Evolutionary conservation across 1,140 invertebrate species (phyloP), one percentile per base, ranked within the genome.

Genomic region (Drosophila erecta): DNA sequence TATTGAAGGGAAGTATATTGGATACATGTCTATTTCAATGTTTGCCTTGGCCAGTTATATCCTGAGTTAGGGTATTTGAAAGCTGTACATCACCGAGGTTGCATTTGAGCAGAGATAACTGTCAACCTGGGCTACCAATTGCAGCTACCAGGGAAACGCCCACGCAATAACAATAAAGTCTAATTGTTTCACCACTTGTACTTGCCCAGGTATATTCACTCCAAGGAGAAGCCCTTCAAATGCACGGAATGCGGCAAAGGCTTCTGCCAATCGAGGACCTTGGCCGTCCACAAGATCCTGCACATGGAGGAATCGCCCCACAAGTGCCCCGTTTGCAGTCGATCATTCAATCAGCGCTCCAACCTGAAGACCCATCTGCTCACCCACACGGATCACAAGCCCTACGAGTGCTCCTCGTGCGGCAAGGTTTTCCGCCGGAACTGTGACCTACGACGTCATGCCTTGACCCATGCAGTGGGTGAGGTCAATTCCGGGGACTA

Each of bases 221-320:
- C 97, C 30, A 99, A 98, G 93, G 98, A 99, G 92, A 99, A 99
- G 91, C 98, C 98, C 0, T 99, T 98, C 94, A 98, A 98, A 93
- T 99, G 98, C 92, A 95, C 95, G 15, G 97, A 98, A 92, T 99
- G 98, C 90, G 97, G 97, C 51, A 99, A 99, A 93, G 98, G 98
- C 12, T 99, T 99, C 93, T 99, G 98, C 91, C 98, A 99, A 90
- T 97, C 97, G 15, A 94, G 98, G 38, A 99, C 98, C 1, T 93
- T 99, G 69, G 97, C 97, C 8, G 97, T 98, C 3, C 98, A 99
- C 94, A 97, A 97, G 92, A 97, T 98, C 81, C 94, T 97, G 5
- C 97, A 98, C 91, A 96, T 97, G 95, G 97, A 98, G 90, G 97
- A 98, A 87, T 97, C 96, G 0, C 97, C 97, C 1, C 97, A 98